Evolutionary conservation across 2,113 vertebrate genomes (phyloP).

Genomic region (Rhegmatorhina hoffmannsi): DNA sequence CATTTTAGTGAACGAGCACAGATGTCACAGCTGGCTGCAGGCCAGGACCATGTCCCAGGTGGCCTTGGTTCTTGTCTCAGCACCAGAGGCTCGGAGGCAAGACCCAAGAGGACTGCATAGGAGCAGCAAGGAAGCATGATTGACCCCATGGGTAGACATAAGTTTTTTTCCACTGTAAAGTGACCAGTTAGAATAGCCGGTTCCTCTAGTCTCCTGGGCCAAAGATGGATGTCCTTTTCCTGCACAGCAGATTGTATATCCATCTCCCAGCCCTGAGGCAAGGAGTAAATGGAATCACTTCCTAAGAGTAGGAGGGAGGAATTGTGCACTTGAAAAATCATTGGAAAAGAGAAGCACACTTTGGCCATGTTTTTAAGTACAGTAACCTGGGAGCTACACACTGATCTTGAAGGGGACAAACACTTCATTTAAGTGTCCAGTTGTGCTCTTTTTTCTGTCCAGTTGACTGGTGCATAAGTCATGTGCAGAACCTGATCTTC

Average conservation of each 20-base stretch:
- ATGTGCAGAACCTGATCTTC: fast-evolving
- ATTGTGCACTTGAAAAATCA: not conserved
- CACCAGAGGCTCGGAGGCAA: not conserved
- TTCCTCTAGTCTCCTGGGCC: not conserved
- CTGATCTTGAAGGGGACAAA: not conserved
- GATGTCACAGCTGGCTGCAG: not conserved
- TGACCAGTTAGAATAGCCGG: not conserved
- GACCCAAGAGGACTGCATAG: not conserved
- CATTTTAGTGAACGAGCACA: not conserved
- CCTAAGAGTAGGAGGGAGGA: not conserved
- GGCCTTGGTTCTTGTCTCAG: not conserved
- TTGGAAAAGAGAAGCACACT: not conserved
- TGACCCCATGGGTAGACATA: not conserved
- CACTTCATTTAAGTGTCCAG: not conserved
- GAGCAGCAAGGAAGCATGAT: not conserved
- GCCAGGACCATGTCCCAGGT: not conserved
- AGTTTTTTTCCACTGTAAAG: not conserved
- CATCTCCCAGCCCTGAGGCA: not conserved
- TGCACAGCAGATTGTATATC: not conserved
- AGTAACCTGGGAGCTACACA: not conserved
- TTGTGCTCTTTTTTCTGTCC: not conserved
- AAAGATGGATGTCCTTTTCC: not conserved
- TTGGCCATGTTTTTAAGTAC: not conserved
- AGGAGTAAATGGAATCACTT: not conserved
- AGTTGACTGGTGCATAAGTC: fast-evolving